Percentiles rank a stretch among this genome's conserved stretches.
Conservation (phyloP, 2,888 invertebrate species). For the Gerosis bhagava region DNA sequence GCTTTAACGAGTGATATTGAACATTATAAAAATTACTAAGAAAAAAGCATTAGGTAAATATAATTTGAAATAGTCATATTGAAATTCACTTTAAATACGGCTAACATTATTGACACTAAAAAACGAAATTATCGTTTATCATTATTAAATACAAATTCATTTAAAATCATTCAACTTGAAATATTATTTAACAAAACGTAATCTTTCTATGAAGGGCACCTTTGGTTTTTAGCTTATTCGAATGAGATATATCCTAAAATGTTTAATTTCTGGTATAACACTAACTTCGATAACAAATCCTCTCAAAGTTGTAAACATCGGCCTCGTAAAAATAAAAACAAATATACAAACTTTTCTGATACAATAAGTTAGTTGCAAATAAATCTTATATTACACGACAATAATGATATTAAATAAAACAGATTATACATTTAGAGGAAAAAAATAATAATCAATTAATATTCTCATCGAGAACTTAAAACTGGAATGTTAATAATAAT, state of each 20-base stretch:
- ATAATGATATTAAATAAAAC: conserved; percentile 73
- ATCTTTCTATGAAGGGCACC: conserved; percentile 89
- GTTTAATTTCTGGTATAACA: conserved; percentile 77
- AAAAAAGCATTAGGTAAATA: conserved; percentile 79
- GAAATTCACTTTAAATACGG: conserved; percentile 76
- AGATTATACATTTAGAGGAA: conserved; percentile 61
- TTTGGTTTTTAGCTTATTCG: conserved; percentile 92
- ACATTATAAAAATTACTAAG: conserved; percentile 77
- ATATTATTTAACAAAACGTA: conserved; percentile 81
- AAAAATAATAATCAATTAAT: conserved; percentile 61
- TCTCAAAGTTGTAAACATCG: conserved; percentile 72
- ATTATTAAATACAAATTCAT: conserved; percentile 77
- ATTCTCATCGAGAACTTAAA: conserved; percentile 66
- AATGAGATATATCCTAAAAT: conserved; percentile 82
- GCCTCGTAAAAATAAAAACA: conserved; percentile 70
- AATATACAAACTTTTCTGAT: conserved; percentile 64
- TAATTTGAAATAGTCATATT: conserved; percentile 80
- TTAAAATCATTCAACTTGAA: conserved; percentile 79
- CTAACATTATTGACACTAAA: conserved; percentile 77
- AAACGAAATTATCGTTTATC: conserved; percentile 78
- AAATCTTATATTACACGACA: conserved; percentile 77
- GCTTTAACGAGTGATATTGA: conserved; percentile 80
- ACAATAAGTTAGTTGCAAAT: conserved; percentile 78
- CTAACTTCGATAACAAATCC: conserved; percentile 73
- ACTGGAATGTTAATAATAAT: conserved; percentile 79